Conservation (phyloP, 2,888 invertebrate genomes). For the Cenopis cana region DNA sequence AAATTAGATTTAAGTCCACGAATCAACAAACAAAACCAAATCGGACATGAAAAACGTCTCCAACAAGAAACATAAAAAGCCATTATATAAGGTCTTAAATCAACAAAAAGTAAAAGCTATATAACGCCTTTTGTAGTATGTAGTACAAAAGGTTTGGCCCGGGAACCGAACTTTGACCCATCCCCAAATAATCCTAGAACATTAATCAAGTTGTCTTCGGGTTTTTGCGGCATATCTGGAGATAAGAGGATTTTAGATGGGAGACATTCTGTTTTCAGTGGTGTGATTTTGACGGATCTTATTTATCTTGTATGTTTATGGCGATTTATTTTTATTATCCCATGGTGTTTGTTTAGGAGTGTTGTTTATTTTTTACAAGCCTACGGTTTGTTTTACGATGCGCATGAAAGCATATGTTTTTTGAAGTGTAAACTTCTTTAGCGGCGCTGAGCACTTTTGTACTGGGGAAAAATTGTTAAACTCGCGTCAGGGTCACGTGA, state of each 20-base stretch:
- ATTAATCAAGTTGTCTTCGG: constrained; percentile 52
- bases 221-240: constrained; percentile 46
- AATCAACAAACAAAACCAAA: constrained; percentile 28
- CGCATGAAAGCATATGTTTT: too few species aligned
- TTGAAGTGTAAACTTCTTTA: too few species aligned
- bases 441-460: too few species aligned
- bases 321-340: neutral
- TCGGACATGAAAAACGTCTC: constrained; percentile 26
- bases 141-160: constrained; percentile 52
- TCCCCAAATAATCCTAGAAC: constrained; percentile 50
- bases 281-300: constrained; percentile 22
- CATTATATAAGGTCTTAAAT: constrained; percentile 21
- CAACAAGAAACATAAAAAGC: constrained; percentile 37
- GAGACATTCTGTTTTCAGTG: constrained; percentile 7
- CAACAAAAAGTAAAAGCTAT: constrained; percentile 44
- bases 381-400: too few species aligned
- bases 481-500: too few species aligned
- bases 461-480: too few species aligned
- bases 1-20: constrained; percentile 29
- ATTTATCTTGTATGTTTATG: neutral
- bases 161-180: constrained; percentile 57
- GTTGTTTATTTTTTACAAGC: neutral
- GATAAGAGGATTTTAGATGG: constrained; percentile 40
- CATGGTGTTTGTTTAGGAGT: neutral
- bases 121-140: constrained; percentile 45